Evolutionary conservation across 2,888 invertebrate species (phyloP).

Genomic region (Prosopocoilus inquinatus): DNA sequence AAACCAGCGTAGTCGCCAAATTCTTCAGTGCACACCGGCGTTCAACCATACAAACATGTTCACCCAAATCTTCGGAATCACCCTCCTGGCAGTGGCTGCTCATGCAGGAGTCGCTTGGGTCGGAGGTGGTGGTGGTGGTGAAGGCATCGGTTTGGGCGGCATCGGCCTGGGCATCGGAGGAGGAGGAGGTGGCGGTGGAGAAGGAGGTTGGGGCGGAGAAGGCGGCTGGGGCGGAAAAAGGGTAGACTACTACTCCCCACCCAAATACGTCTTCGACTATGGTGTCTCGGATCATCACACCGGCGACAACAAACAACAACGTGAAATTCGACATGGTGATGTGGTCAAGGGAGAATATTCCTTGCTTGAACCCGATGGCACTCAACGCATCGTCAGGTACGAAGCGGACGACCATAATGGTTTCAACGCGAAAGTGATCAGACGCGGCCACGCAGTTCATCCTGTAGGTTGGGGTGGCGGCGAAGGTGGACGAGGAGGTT

Average conservation of each 20-base stretch:
- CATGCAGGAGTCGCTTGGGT: not conserved
- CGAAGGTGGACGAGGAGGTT: too few species aligned
- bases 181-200: not conserved
- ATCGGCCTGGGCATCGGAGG: not conserved
- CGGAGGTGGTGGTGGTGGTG: not conserved
- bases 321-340: slow-evolving; percentile 14
- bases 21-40: too few species aligned
- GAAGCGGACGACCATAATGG: slow-evolving; percentile 18
- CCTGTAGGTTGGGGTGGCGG: slow-evolving; percentile 1
- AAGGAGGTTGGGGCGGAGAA: not conserved
- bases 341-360: slow-evolving; percentile 17
- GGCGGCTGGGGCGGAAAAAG: not conserved
- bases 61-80: not conserved
- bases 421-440: slow-evolving; percentile 19
- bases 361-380: slow-evolving; percentile 15
- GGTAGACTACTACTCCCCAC: slow-evolving; percentile 12
- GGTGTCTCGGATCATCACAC: slow-evolving; percentile 15
- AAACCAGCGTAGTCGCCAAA: too few species aligned
- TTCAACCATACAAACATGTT: not conserved
- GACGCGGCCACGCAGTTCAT: slow-evolving; percentile 14
- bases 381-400: slow-evolving; percentile 12
- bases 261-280: slow-evolving; percentile 16
- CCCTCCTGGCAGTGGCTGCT: not conserved
- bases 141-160: not conserved
- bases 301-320: slow-evolving; percentile 16